Evolutionary conservation across 2,797 vertebrate species (phyloP).

Genomic region (Notamacropus eugenii): DNA sequence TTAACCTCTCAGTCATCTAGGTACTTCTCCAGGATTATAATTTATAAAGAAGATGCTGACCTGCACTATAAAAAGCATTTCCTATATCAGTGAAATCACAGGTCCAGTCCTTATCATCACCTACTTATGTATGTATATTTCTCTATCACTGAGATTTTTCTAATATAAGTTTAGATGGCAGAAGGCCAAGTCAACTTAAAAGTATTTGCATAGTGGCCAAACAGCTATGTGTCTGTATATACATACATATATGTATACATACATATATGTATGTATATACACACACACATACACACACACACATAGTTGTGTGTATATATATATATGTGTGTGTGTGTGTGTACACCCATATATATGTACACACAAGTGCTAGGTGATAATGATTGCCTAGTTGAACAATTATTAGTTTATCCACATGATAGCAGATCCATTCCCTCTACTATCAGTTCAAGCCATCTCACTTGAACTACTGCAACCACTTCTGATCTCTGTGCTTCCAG

Average conservation of each 20-base stretch:
- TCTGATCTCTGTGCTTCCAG: neutral
- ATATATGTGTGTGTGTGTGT: too few species aligned
- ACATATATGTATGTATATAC: too few species aligned
- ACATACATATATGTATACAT: too few species aligned
- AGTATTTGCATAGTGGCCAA: neutral
- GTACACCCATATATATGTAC: too few species aligned
- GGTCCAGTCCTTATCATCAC: neutral
- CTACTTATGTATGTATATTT: neutral
- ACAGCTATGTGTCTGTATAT: neutral
- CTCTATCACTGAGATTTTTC: neutral
- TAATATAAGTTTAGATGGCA: neutral
- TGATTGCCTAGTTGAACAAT: neutral
- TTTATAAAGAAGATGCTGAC: neutral
- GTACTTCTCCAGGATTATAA: neutral
- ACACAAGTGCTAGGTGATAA: neutral
- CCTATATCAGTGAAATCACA: neutral
- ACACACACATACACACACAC: too few species aligned
- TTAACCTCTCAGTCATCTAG: neutral
- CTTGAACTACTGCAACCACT: neutral
- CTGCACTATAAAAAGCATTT: neutral
- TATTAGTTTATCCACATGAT: neutral
- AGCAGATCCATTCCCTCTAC: neutral
- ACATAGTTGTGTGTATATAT: too few species aligned
- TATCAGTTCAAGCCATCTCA: neutral
- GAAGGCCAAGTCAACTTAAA: neutral